Base-by-base conservation (phyloP, 2,797 vertebrate genomes). In the Syngnathus rostellatus region DNA sequence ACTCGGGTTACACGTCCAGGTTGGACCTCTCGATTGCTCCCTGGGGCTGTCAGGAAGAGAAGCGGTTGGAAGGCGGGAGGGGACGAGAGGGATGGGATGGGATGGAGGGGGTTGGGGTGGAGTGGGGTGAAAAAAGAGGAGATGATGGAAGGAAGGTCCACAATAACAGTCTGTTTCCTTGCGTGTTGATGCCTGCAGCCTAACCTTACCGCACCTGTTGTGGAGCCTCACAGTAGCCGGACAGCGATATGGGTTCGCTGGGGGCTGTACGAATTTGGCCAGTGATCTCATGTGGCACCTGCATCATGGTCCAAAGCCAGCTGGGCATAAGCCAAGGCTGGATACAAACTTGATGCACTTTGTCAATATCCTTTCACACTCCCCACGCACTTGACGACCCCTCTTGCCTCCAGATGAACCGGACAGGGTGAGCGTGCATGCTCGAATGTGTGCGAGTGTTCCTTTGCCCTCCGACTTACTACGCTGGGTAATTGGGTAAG, bases 131-230 rank as follows among this genome's bases (percentile, higher is more conserved):
- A 68, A 68, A 67, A 67, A 73, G 68, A 73, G 70, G 74, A 77
- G 79, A 70, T 82, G 82, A 86, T 82, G 79, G 83, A 81, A 79
- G 74, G 72, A 81, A 80, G 78, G 79, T 75, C 73, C 80, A 88
- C 81, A 87, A 88, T 85, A 88, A 88, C 85, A 90, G 77, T 87
- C 80, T 88, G 85, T 87, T 88, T 90, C 86, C 84, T 85, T 65
- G 73, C 85, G 72, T 86, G 89, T 83, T 53, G 59, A 77, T 78
- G 82, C 88, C 83, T 85, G 87, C 82, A 83, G 81, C 79, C 75
- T 87, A 89, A 89, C 88, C 86, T 62, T 87, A 80, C 86, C 90
- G 88, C 91, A 92, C 90, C 91, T 92, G 90, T 88, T 89, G 82
- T 81, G 71, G 73, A 89, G 79, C 81, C 85, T 90, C 81, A 88